Conservation (phyloP, 2,113 vertebrate genomes). For the Notiomystis cincta region DNA sequence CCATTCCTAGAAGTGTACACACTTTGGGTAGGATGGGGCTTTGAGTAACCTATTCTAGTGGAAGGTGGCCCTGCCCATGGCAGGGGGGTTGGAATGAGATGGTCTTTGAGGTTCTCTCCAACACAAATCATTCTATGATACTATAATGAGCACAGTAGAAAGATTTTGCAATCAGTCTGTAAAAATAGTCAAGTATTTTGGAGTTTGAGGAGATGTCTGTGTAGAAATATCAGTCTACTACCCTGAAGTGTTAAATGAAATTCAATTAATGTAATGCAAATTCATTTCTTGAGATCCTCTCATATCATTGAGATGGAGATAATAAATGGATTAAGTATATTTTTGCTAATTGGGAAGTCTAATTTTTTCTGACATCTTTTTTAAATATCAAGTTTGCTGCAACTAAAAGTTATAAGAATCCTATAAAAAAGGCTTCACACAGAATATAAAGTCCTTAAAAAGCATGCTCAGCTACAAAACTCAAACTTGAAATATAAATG, state of each 20-base stretch:
- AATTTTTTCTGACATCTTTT: not conserved
- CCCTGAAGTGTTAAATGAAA: not conserved
- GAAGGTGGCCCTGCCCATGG: not conserved
- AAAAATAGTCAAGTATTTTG: not conserved
- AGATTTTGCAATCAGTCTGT: not conserved
- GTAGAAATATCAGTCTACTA: not conserved
- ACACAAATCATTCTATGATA: not conserved
- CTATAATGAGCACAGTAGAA: not conserved
- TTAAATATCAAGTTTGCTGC: not conserved
- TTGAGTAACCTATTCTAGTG: not conserved
- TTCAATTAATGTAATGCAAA: not conserved
- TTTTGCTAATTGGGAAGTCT: not conserved
- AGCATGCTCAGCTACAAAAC: rapidly evolving
- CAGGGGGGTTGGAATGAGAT: not conserved
- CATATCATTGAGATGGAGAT: not conserved
- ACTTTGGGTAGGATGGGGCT: not conserved
- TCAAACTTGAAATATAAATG: not conserved
- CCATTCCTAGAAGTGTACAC: not conserved
- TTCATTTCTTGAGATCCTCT: not conserved
- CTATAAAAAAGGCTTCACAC: not conserved
- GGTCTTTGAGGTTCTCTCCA: not conserved
- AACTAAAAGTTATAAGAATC: not conserved
- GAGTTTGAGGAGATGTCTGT: not conserved
- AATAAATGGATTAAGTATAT: not conserved
- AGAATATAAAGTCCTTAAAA: not conserved